Conservation (phyloP, 2,113 vertebrate genomes). For the Arvicanthis niloticus region DNA sequence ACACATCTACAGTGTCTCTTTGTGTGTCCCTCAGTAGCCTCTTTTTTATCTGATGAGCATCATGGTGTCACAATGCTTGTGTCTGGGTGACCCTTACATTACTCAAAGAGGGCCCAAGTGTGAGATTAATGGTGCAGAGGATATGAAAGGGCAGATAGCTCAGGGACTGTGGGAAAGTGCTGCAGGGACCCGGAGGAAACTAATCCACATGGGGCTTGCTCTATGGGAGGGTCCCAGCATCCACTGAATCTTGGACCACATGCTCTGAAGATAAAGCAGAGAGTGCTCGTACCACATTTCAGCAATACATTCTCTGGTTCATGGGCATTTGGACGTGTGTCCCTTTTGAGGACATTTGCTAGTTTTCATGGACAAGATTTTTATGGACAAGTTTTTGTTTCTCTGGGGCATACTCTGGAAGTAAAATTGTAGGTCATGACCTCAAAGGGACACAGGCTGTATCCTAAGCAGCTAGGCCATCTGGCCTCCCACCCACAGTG, state of each 20-base stretch:
- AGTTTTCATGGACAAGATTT: not conserved
- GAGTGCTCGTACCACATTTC: not conserved
- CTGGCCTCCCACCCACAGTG: not conserved
- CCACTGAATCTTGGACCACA: not conserved
- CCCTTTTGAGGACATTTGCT: not conserved
- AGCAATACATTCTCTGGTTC: not conserved
- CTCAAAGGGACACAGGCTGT: not conserved
- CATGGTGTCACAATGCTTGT: not conserved
- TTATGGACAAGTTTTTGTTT: not conserved
- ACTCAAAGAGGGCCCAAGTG: not conserved
- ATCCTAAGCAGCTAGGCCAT: not conserved
- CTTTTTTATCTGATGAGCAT: too few species aligned
- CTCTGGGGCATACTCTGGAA: not conserved
- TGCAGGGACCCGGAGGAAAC: not conserved
- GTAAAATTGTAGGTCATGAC: not conserved
- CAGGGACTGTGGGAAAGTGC: not conserved
- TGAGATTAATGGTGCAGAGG: not conserved
- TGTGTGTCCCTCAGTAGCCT: not conserved
- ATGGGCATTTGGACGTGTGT: not conserved
- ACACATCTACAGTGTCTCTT: not conserved
- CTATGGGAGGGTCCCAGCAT: not conserved
- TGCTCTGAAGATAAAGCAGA: not conserved
- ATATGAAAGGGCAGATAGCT: not conserved
- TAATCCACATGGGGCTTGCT: not conserved
- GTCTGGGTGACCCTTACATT: not conserved